phyloP scores from a whole-genome alignment of 2,113 vertebrate genomes.

The Smithornis capensis region DNA sequence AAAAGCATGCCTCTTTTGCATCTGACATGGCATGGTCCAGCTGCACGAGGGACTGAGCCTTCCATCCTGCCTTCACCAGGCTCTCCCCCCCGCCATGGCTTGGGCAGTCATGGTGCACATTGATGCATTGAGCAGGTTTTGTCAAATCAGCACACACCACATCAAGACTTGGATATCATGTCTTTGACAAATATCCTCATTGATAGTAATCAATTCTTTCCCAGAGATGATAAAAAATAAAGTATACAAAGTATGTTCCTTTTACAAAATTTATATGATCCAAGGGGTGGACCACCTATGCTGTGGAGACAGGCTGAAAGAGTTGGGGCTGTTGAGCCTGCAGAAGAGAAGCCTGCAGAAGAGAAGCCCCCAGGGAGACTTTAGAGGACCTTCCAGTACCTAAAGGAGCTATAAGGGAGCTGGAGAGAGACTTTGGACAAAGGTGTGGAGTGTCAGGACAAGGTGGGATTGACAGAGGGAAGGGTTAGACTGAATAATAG shows the following conservation, averaged over 20 bases:
- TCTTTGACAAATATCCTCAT: background rate
- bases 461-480: background rate
- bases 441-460: background rate
- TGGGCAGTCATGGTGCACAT: rapidly evolving
- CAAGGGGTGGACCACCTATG: background rate
- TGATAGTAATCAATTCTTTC: background rate
- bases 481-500: background rate
- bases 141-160: background rate
- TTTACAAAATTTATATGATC: background rate
- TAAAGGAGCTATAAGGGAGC: background rate
- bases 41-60: background rate
- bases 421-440: background rate
- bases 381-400: background rate
- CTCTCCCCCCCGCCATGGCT: background rate
- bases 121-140: background rate
- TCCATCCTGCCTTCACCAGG: background rate
- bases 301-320: background rate
- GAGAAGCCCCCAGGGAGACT: background rate
- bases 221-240: background rate
- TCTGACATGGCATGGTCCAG: background rate
- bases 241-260: background rate
- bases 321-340: background rate
- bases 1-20: no score
- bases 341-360: background rate
- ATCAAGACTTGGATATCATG: background rate